These are phyloP conservation scores for Trachelus iudaicus DNA, from an alignment of 2,888 invertebrate genomes.

Conservation along the genomic window DNA sequence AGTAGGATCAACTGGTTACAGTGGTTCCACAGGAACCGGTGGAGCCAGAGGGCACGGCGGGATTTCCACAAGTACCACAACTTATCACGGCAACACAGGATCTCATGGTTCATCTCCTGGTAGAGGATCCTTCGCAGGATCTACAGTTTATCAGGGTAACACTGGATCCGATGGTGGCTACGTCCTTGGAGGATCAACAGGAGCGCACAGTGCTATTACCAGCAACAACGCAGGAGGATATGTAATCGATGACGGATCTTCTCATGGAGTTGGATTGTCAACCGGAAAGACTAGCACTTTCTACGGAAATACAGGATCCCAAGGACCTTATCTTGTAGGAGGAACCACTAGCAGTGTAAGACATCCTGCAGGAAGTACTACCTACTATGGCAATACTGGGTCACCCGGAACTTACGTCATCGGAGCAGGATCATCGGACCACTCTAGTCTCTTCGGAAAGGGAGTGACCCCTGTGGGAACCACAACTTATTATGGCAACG, in stretches of 20 bases:
- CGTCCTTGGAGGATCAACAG: background rate
- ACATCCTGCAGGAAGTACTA: background rate
- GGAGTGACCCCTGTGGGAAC: conserved; percentile 13
- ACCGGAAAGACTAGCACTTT: background rate
- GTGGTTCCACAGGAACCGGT: background rate
- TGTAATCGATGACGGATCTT: background rate
- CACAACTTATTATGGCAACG: conserved; percentile 15
- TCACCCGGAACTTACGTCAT: background rate
- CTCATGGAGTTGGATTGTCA: background rate
- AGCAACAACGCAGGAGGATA: background rate
- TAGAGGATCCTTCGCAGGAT: background rate
- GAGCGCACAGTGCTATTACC: background rate
- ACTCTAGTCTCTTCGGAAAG: background rate
- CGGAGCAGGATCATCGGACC: conserved; percentile 3
- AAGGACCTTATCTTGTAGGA: background rate
- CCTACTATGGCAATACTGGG: background rate
- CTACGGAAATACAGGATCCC: background rate
- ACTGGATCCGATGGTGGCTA: background rate
- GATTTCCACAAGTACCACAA: background rate
- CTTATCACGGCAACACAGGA: background rate
- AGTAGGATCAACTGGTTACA: background rate
- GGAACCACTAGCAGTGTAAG: background rate
- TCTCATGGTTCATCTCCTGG: background rate
- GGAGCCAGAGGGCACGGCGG: background rate
- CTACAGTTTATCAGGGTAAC: conserved; percentile 12